phyloP scores from a whole-genome alignment of 2,113 vertebrate species.

The Sphaerodactylus townsendi region DNA sequence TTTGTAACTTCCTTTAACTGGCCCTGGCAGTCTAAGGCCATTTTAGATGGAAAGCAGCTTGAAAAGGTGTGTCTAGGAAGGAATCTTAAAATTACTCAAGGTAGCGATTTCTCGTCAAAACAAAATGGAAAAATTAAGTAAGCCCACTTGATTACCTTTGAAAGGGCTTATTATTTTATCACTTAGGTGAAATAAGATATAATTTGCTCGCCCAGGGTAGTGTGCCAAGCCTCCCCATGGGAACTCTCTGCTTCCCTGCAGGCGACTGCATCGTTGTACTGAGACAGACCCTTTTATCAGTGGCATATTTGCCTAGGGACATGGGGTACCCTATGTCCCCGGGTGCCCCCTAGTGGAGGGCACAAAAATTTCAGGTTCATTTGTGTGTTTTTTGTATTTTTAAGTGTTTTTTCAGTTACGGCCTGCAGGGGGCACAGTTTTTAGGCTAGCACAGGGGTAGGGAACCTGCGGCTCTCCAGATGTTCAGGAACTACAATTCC shows the following conservation, averaged over 20 bases:
- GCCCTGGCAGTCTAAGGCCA: conserved; percentile 88
- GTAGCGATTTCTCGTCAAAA: too few relatives aligned
- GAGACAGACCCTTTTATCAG: neutral
- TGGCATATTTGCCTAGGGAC: too few relatives aligned
- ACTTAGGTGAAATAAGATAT: conserved; percentile 3
- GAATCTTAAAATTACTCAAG: neutral
- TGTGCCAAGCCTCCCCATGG: neutral
- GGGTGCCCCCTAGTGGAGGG: too few relatives aligned
- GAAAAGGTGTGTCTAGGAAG: conserved; percentile 81
- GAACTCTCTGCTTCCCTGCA: neutral
- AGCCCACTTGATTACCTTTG: neutral
- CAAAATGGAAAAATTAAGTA: neutral
- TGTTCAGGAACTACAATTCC: too few relatives aligned
- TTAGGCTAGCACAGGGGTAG: too few relatives aligned
- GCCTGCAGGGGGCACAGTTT: too few relatives aligned
- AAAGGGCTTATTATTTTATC: conserved; percentile 7
- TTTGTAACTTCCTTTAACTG: conserved; percentile 88
- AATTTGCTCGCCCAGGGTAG: neutral
- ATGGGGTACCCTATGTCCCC: too few relatives aligned
- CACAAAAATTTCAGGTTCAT: too few relatives aligned
- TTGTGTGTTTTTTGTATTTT: too few relatives aligned
- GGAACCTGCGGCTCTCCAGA: too few relatives aligned
- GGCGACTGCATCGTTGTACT: neutral
- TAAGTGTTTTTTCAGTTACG: too few relatives aligned
- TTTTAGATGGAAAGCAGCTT: conserved; percentile 79